Conservation (phyloP, 2,797 vertebrate species). For the Sebastes kiyomatsui region DNA sequence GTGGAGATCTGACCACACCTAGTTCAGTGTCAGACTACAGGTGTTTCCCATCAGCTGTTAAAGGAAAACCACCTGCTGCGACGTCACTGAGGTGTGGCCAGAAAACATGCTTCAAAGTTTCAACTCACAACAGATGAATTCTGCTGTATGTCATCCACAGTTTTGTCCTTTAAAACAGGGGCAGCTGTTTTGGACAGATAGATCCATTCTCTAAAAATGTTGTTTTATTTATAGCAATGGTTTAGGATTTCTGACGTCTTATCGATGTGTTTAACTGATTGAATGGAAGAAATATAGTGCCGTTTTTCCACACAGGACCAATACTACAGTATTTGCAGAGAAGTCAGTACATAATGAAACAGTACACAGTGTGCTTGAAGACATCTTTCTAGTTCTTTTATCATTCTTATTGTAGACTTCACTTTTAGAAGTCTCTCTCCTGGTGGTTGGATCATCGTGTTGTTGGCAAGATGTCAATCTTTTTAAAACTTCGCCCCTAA, state of each 20-base stretch:
- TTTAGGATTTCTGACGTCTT: not conserved
- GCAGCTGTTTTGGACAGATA: not conserved
- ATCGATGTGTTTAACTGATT: not conserved
- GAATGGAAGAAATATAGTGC: not conserved
- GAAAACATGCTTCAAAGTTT: not conserved
- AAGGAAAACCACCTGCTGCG: constrained; percentile 39
- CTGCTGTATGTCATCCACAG: not conserved
- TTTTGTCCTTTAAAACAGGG: not conserved
- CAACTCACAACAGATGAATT: not conserved
- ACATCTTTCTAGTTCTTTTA: not conserved
- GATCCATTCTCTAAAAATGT: not conserved
- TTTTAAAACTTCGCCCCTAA: not conserved
- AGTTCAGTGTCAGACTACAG: constrained; percentile 9
- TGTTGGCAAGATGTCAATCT: not conserved
- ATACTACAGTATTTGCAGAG: not conserved
- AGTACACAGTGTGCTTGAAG: not conserved
- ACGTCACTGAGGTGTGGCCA: constrained; percentile 28
- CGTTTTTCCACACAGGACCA: not conserved
- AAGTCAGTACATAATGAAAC: not conserved
- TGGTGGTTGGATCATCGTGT: not conserved
- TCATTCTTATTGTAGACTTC: not conserved
- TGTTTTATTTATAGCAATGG: not conserved
- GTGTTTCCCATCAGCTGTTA: constrained; percentile 55
- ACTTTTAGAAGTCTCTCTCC: not conserved
- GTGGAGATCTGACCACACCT: constrained; percentile 22